phyloP scores from a whole-genome alignment of 2,888 invertebrate species.

The Elegia similella region DNA sequence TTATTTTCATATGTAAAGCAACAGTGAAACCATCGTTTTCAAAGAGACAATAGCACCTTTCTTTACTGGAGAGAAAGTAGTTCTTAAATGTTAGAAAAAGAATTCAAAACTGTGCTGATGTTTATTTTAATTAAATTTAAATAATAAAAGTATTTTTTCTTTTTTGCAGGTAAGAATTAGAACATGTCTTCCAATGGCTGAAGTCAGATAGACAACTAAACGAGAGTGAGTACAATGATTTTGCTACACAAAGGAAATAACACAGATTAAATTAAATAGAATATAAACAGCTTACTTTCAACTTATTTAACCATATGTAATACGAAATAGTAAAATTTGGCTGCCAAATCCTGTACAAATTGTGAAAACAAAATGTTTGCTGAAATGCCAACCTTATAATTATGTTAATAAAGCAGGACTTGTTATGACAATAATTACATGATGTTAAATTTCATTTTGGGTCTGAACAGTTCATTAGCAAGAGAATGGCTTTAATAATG shows the following conservation, averaged over 20 bases:
- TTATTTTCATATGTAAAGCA: too few relatives aligned
- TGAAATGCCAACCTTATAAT: slow-evolving; percentile 2
- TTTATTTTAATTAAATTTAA: too few relatives aligned
- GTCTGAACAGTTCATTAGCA: slow-evolving; percentile 16
- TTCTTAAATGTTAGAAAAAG: too few relatives aligned
- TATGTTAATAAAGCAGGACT: slow-evolving; percentile 2
- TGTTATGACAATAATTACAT: slow-evolving; percentile 9
- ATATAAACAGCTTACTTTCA: not conserved
- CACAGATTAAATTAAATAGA: too few relatives aligned
- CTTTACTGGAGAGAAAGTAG: too few relatives aligned
- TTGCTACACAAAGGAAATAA: not conserved
- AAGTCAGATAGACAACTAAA: not conserved
- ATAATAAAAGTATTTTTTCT: not conserved
- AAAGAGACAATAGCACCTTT: too few relatives aligned
- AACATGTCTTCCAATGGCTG: not conserved
- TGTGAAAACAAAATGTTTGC: not conserved
- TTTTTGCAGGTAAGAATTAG: not conserved
- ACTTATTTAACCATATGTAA: not conserved
- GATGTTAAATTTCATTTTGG: slow-evolving; percentile 18
- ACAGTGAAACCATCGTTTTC: too few relatives aligned
- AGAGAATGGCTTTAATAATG: slow-evolving; percentile 17
- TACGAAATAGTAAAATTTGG: not conserved
- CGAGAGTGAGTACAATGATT: not conserved
- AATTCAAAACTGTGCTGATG: too few relatives aligned
- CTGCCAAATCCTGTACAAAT: slow-evolving; percentile 7